Percentiles rank a stretch among this genome's conserved stretches.
phyloP scores from a whole-genome alignment of 2,797 vertebrate species.

The Diplodus sargus region DNA sequence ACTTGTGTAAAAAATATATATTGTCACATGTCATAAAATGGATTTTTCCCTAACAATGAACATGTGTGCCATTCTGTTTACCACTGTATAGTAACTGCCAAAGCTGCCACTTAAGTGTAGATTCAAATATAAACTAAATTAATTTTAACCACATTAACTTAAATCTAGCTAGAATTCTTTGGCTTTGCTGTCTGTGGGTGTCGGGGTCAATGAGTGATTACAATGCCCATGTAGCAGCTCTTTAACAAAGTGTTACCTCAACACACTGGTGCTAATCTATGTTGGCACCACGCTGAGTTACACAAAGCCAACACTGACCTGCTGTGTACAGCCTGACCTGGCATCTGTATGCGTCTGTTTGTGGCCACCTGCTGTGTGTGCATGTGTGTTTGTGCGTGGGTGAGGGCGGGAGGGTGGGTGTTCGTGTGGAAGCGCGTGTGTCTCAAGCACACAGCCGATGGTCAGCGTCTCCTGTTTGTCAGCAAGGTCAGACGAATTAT shows the following conservation, averaged over 20 bases:
- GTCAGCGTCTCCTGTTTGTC: constrained; percentile 50
- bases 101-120: not conserved
- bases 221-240: constrained; percentile 50
- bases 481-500: constrained; percentile 49
- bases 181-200: constrained; percentile 40
- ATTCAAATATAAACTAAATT: not conserved
- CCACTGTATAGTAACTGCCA: not conserved
- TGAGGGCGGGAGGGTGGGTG: constrained; percentile 10
- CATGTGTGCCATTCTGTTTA: not conserved
- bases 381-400: constrained; percentile 20
- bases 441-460: constrained; percentile 46
- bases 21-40: not conserved
- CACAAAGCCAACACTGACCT: constrained; percentile 74
- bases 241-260: constrained; percentile 72
- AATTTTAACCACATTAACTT: not conserved
- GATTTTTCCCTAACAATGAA: not conserved
- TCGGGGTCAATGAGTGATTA: constrained; percentile 72
- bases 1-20: not conserved
- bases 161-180: constrained; percentile 8
- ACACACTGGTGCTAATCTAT: constrained; percentile 74
- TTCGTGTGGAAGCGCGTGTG: constrained; percentile 12
- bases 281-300: constrained; percentile 67
- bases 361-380: constrained; percentile 62
- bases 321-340: constrained; percentile 74
- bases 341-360: constrained; percentile 77